Percentiles rank a stretch among this genome's conserved stretches.
Evolutionary conservation across 2,888 invertebrate species (phyloP).

Genomic region (Seira ritae): DNA sequence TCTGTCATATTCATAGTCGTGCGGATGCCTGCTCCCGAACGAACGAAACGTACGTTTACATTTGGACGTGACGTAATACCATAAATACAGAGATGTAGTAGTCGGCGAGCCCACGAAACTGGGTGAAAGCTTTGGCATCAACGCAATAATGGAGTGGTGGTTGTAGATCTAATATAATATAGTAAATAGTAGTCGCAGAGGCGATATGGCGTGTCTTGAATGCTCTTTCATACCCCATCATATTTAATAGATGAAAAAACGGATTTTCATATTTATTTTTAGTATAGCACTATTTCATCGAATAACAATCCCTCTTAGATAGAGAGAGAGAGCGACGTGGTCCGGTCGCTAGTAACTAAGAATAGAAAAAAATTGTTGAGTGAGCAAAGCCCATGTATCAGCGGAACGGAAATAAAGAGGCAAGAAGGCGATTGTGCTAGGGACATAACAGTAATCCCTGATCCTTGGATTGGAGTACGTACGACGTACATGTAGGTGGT

Average conservation of each 20-base stretch:
- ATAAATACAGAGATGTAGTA: conserved; percentile 2
- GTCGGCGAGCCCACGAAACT: not conserved
- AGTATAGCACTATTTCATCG: conserved; percentile 23
- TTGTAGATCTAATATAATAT: no score
- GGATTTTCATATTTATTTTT: conserved; percentile 26
- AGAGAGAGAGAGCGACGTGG: not conserved
- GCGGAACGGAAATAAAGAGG: not conserved
- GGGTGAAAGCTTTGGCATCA: conserved; percentile 8
- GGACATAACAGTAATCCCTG: no score
- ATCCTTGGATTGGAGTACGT: no score
- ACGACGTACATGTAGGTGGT: no score
- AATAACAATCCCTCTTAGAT: conserved; percentile 22
- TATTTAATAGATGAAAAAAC: not conserved
- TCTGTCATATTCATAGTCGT: not conserved
- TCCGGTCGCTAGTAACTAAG: no score
- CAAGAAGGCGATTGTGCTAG: not conserved
- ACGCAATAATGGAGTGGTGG: not conserved
- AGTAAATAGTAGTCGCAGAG: not conserved
- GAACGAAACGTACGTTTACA: not conserved
- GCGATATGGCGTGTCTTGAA: conserved; percentile 9
- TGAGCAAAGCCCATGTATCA: not conserved
- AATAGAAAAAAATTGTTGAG: no score
- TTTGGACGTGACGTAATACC: conserved; percentile 14
- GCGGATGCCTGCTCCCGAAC: no score
- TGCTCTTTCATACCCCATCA: no score